Conservation (phyloP, 2,797 vertebrate species). For the Poeciliopsis paucimaculata region DNA sequence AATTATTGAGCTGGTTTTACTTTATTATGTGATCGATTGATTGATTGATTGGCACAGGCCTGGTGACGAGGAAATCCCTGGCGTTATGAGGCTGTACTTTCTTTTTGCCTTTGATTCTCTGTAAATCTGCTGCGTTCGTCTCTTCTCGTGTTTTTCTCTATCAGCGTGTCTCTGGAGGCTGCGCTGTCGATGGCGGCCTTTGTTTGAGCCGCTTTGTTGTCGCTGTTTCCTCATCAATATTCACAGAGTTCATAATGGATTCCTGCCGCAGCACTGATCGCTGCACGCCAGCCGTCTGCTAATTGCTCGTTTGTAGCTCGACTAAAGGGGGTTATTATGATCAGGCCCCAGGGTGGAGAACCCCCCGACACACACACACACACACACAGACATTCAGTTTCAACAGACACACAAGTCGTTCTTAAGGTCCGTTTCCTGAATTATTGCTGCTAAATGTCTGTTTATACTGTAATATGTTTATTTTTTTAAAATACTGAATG, state of each 20-base stretch:
- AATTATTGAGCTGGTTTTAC: too few species aligned
- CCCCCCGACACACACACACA: neutral
- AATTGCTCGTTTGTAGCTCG: slow-evolving; percentile 63
- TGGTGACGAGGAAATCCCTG: neutral
- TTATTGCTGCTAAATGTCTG: neutral
- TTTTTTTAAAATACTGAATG: neutral
- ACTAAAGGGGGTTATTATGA: slow-evolving; percentile 64
- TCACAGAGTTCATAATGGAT: slow-evolving; percentile 58
- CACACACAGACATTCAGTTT: neutral
- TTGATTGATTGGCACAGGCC: too few species aligned
- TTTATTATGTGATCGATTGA: too few species aligned
- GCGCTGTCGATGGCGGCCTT: neutral
- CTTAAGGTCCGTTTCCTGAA: slow-evolving; percentile 11
- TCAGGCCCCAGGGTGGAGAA: slow-evolving; percentile 35
- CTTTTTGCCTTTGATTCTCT: neutral
- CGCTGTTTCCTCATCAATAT: slow-evolving; percentile 57
- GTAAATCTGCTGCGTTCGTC: neutral
- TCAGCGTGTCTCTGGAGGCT: neutral
- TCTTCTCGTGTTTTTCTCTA: neutral
- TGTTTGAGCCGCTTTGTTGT: slow-evolving; percentile 59
- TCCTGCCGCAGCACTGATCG: slow-evolving; percentile 48
- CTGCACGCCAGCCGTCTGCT: slow-evolving; percentile 36
- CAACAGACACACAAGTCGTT: neutral
- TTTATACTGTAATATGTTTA: neutral
- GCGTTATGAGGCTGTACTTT: neutral